phyloP scores from a whole-genome alignment of 2,888 invertebrate species.

The Macroteleia sp. region DNA sequence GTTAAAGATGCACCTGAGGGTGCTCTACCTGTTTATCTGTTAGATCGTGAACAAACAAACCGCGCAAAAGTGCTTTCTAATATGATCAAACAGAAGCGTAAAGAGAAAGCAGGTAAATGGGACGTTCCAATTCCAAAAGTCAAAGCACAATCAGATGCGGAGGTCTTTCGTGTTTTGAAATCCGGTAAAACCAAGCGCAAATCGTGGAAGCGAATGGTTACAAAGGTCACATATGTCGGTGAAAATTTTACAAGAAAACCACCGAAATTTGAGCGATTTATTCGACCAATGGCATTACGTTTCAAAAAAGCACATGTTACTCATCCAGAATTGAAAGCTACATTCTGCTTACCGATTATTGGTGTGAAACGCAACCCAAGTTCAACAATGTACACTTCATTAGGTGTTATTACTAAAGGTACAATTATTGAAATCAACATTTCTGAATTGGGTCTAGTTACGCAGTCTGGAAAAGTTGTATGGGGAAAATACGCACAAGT shows the following conservation, averaged over 20 bases:
- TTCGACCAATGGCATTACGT: slow-evolving; percentile 97
- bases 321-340: slow-evolving; percentile 99
- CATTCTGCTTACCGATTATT: slow-evolving; percentile 98
- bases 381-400: slow-evolving; percentile 97
- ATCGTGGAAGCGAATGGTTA: slow-evolving; percentile 99
- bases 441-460: slow-evolving; percentile 98
- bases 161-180: slow-evolving; percentile 96
- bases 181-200: slow-evolving; percentile 97
- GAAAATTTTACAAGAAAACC: slow-evolving; percentile 99
- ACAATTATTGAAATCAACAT: slow-evolving; percentile 99
- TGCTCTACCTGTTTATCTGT: slow-evolving; percentile 97
- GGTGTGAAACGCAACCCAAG: slow-evolving; percentile 99
- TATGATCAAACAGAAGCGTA: slow-evolving; percentile 99
- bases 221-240: slow-evolving; percentile 98
- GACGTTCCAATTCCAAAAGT: slow-evolving; percentile 99
- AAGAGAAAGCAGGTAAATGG: slow-evolving; percentile 99
- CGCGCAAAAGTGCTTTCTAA: slow-evolving; percentile 98
- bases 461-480: slow-evolving; percentile 99
- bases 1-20: slow-evolving; percentile 94
- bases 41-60: slow-evolving; percentile 97
- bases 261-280: slow-evolving; percentile 99
- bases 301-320: slow-evolving; percentile 99
- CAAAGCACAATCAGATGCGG: slow-evolving; percentile 96
- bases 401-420: slow-evolving; percentile 99
- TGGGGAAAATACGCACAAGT: slow-evolving; percentile 99